Evolutionary conservation across 2,797 vertebrate genomes (phyloP), one percentile per base, ranked within the genome.

Genomic region (Enteromius afrohamiltoni): DNA sequence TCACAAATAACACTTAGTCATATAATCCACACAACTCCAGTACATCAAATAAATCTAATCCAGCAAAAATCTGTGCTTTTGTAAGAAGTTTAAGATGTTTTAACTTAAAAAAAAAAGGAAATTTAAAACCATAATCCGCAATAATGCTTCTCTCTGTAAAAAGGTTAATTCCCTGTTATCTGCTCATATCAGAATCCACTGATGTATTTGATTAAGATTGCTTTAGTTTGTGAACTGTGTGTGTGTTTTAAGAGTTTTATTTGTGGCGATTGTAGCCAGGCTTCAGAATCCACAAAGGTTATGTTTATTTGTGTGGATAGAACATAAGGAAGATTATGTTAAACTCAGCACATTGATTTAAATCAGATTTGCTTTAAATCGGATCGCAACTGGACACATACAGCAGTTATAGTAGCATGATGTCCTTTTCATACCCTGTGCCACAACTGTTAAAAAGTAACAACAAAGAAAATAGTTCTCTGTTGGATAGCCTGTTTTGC

Each of bases 401-500:
- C 4, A 70, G 9, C 16, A 79, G 17, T 14, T 6, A 31, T 67
- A 67, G 58, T 19, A 58, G 16, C 21, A 5, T 14, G 13, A 17
- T 34, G 10, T 83, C 2, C 31, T 29, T 62, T 45, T 58, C 21
- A 34, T 29, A 73, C 1, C 2, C 29, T 11, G 3, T 10, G 58
- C 55, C 58, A 45, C 58, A 53, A 14, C 40, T 37, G 45, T 51
- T 37, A 40, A 23, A 68, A 53, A 69, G n/a, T 53, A 67, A 73
- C n/a, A 8, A 14, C 37, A 76, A 58, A 80, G 51, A 26, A 68
- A 68, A 71, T n/a, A 5, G 6, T 45, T 80, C 29, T 13, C 31
- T 71, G 55, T 37, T 40, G 31, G 26, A 47, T 21, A 77, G 51
- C 26, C 49, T 62, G 40, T 85, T 70, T 71, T 70, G 51, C 34